Evolutionary conservation across 1,140 invertebrate genomes (phyloP), one percentile per base, ranked within the genome.

Genomic region (Ridgeia piscesae): DNA sequence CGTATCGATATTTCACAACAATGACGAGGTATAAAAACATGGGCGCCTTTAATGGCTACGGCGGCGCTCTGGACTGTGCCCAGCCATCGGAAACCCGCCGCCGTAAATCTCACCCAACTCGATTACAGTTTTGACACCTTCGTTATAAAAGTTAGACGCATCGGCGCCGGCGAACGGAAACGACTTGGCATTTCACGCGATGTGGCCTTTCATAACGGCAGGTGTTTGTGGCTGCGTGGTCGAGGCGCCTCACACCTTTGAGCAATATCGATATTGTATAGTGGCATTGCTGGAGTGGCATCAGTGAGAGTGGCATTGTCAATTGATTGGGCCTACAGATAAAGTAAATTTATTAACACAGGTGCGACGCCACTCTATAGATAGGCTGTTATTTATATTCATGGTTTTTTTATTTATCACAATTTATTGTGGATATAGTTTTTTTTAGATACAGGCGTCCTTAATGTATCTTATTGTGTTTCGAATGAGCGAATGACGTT

Each of bases 91-190:
- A 77, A 77, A 77, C 58, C 58, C 58, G 58, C 58, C 58, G 27
- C 17, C 58, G 58, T 77, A 77, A 77, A 77, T 77, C 58, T 77
- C 27, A 21, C 58, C 58, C 58, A 77, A 77, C 58, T 77, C 58
- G 58, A 77, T 77, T 77, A 77, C 58, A 77, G 58, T 77, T 77
- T 77, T 77, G 58, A 77, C 58, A 77, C 58, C 58, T 77, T 77
- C 58, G 27, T 77, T 77, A 77, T 77, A 21, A 77, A 77, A 77
- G 58, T 77, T 77, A 77, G 58, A 77, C 58, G 58, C 58, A 77
- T 77, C 58, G 58, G 58, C 58, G 58, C 58, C 58, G 58, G 58
- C 58, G 27, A 77, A 77, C 58, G 58, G 58, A 77, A 77, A 77
- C 58, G 11, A 77, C 58, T 77, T 31, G 58, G 58, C 58, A 77